Conservation (phyloP, 2,888 invertebrate genomes). For the Mesochorus sp. region DNA sequence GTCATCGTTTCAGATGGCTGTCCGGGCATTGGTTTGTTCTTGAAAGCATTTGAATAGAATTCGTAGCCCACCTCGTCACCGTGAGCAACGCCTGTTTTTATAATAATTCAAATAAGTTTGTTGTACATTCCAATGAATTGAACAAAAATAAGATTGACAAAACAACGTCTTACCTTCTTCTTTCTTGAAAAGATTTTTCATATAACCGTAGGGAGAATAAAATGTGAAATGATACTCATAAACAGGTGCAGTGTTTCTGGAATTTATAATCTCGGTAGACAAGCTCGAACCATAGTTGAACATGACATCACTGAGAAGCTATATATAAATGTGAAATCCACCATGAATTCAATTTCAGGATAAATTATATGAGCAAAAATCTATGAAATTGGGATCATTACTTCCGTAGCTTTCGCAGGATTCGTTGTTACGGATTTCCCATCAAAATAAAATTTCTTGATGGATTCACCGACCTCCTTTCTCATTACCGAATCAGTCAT, state of each 20-base stretch:
- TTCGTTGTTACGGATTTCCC: slow-evolving; percentile 72
- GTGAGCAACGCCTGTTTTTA: slow-evolving; percentile 80
- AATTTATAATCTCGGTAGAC: slow-evolving; percentile 71
- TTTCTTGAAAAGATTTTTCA: slow-evolving; percentile 71
- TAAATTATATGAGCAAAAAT: slow-evolving; percentile 17
- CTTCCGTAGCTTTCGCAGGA: slow-evolving; percentile 59
- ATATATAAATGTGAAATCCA: neutral
- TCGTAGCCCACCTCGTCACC: slow-evolving; percentile 83
- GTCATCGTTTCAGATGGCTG: slow-evolving; percentile 77
- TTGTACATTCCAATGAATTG: neutral
- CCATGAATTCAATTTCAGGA: neutral
- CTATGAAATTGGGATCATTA: slow-evolving; percentile 18
- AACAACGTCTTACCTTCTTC: slow-evolving; percentile 65
- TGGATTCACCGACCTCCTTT: slow-evolving; percentile 67
- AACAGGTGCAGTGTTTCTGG: slow-evolving; percentile 71
- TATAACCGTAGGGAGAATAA: slow-evolving; percentile 70
- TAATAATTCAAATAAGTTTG: slow-evolving; percentile 1
- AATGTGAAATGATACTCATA: slow-evolving; percentile 75
- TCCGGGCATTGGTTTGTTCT: slow-evolving; percentile 77
- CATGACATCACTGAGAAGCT: slow-evolving; percentile 73
- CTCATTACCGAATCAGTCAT: slow-evolving; percentile 69
- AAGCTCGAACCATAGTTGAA: slow-evolving; percentile 67
- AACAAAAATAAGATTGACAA: neutral
- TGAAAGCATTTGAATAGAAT: slow-evolving; percentile 80
- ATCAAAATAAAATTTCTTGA: slow-evolving; percentile 74